These are phyloP conservation scores for Cactoblastis cactorum DNA, from an alignment of 2,888 invertebrate genomes.

Conservation along the genomic window DNA sequence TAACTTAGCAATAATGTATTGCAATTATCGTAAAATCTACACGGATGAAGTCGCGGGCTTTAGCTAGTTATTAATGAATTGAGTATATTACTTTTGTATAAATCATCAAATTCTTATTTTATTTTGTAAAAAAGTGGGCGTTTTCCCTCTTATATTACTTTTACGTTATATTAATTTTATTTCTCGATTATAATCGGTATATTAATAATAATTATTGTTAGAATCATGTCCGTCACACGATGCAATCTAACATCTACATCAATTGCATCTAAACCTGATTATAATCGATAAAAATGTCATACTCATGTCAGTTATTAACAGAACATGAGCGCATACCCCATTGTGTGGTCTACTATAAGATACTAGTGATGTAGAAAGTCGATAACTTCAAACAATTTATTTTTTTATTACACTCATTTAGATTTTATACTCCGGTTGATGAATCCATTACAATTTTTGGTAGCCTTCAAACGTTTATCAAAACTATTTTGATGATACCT, in stretches of 20 bases:
- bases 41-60: no score
- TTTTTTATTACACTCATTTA: conserved; percentile 33
- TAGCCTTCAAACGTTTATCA: conserved; percentile 35
- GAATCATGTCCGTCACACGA: no score
- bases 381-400: conserved; percentile 26
- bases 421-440: conserved; percentile 25
- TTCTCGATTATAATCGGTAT: no score
- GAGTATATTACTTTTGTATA: no score
- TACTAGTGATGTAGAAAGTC: conserved; percentile 9
- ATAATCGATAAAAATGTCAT: background rate
- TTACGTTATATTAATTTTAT: no score
- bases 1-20: no score
- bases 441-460: conserved; percentile 46
- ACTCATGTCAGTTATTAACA: background rate
- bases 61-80: no score
- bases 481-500: conserved; percentile 24
- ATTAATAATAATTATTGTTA: background rate
- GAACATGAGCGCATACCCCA: background rate
- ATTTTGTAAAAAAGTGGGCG: no score
- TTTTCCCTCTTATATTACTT: no score
- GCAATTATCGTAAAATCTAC: no score
- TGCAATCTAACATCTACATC: background rate
- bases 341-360: background rate
- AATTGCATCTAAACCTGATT: background rate
- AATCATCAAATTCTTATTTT: no score